Percentiles rank a stretch among this genome's conserved stretches.
Conservation (phyloP, 2,113 vertebrate genomes). For the Sus scrofa region DNA sequence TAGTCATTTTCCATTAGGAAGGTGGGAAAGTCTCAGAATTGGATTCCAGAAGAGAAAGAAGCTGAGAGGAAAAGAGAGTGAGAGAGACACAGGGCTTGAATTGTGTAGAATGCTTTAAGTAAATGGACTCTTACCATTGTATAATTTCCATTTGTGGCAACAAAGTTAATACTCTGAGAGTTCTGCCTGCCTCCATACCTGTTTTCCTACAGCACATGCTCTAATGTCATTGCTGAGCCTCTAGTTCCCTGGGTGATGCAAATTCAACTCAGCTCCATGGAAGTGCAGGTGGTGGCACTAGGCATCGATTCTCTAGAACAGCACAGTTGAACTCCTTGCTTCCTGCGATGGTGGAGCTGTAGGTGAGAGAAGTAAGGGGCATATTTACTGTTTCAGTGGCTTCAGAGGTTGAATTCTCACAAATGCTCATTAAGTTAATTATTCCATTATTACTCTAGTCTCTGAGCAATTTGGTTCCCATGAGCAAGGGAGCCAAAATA, state of each 20-base stretch:
- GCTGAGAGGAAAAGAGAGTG: background rate
- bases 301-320: background rate
- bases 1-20: background rate
- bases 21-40: background rate
- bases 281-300: background rate
- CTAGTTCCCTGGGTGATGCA: background rate
- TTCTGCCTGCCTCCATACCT: background rate
- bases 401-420: background rate
- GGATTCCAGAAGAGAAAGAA: background rate
- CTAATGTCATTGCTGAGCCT: background rate
- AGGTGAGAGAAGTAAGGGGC: background rate
- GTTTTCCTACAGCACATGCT: background rate
- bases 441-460: background rate
- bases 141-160: background rate
- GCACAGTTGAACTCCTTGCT: background rate
- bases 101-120: background rate
- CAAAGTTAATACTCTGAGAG: background rate
- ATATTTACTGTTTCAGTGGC: background rate
- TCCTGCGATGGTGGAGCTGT: background rate
- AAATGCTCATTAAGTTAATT: slow-evolving; percentile 28
- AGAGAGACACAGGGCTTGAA: background rate
- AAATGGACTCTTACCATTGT: background rate
- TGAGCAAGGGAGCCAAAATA: background rate
- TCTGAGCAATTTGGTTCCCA: background rate
- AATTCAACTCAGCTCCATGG: background rate